Conservation (phyloP, 1,140 invertebrate genomes). For the Diploscapter pachys region DNA sequence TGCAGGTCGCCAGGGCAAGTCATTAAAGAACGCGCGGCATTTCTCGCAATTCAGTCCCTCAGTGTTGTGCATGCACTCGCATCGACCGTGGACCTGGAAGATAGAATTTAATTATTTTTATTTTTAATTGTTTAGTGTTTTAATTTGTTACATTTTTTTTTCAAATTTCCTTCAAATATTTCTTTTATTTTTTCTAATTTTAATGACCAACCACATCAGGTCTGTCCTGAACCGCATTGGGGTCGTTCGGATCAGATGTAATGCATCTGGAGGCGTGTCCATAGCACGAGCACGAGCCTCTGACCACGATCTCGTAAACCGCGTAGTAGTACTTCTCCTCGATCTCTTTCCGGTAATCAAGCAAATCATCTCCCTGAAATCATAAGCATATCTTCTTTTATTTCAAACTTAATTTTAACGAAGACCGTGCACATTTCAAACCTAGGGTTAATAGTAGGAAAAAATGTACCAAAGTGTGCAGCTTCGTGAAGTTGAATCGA, state of each 20-base stretch:
- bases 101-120: no score
- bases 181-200: no score
- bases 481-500: conserved; percentile 84
- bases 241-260: conserved; percentile 65
- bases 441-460: no score
- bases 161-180: no score
- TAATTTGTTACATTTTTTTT: no score
- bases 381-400: no score
- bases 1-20: conserved; percentile 90
- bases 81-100: conserved; percentile 75
- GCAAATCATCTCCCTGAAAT: neutral
- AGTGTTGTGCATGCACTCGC: conserved; percentile 85
- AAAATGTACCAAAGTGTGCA: conserved; percentile 83
- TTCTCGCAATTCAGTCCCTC: conserved; percentile 82
- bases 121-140: no score
- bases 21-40: conserved; percentile 88
- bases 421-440: conserved; percentile 72
- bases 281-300: conserved; percentile 97
- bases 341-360: conserved; percentile 66
- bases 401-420: neutral
- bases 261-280: conserved; percentile 93
- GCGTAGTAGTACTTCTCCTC: conserved; percentile 95
- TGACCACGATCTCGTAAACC: conserved; percentile 89
- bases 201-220: no score
- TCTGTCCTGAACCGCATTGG: no score